These are phyloP conservation scores for Trachymyrmex septentrionalis DNA, from an alignment of 1,140 invertebrate genomes.

Conservation along the genomic window DNA sequence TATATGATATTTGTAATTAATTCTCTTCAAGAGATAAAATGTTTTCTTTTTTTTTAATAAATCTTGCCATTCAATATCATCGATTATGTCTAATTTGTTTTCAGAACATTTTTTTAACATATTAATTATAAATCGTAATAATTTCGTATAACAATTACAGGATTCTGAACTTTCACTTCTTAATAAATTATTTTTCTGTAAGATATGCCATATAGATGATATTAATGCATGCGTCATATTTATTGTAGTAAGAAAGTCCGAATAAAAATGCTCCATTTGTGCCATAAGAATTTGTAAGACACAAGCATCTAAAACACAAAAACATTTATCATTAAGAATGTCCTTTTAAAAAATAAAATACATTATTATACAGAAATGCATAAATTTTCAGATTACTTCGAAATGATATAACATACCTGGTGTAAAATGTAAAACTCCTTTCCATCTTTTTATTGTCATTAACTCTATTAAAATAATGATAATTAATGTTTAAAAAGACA, in stretches of 20 bases:
- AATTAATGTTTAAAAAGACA: constrained; percentile 11
- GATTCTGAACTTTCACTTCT: constrained; percentile 68
- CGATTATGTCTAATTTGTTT: constrained; percentile 64
- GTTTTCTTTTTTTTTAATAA: constrained; percentile 14
- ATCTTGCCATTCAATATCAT: constrained; percentile 4
- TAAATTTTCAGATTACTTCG: constrained; percentile 5
- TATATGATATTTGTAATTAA: constrained; percentile 58
- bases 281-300: constrained; percentile 80
- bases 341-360: constrained; percentile 18
- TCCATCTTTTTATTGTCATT: constrained; percentile 76
- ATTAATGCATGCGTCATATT: constrained; percentile 78
- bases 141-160: constrained; percentile 79
- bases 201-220: constrained; percentile 74
- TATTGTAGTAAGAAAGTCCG: constrained; percentile 79
- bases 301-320: constrained; percentile 80
- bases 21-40: constrained; percentile 33
- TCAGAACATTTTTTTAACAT: constrained; percentile 79
- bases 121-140: constrained; percentile 79
- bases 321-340: constrained; percentile 26
- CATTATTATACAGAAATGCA: not conserved
- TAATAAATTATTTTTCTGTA: constrained; percentile 76
- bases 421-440: constrained; percentile 78
- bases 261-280: constrained; percentile 80
- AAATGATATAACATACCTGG: constrained; percentile 70
- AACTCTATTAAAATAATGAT: constrained; percentile 70